Conservation (phyloP, 1,140 invertebrate species). For the Sycophila sp. region DNA sequence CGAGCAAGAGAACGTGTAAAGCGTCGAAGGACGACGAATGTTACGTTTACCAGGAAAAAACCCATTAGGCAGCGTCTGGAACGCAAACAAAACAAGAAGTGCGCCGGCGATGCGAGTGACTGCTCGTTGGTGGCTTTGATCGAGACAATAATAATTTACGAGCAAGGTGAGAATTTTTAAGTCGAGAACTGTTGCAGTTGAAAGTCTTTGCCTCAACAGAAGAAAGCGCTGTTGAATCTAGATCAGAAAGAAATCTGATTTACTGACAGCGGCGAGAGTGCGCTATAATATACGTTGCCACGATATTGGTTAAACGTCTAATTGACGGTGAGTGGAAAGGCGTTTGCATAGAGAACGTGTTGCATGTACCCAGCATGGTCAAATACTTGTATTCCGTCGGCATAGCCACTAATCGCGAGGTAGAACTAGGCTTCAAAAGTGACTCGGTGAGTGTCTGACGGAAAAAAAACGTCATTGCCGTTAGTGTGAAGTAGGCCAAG, state of each 20-base stretch:
- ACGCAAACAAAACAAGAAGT: too few relatives aligned
- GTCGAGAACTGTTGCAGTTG: too few relatives aligned
- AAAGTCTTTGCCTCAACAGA: too few relatives aligned
- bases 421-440: conserved; percentile 9
- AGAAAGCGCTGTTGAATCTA: too few relatives aligned
- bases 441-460: not conserved
- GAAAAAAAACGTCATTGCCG: conserved; percentile 20
- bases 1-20: not conserved
- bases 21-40: conserved; percentile 17
- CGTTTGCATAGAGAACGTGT: conserved; percentile 29
- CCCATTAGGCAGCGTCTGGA: too few relatives aligned
- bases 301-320: conserved; percentile 17
- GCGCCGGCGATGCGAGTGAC: too few relatives aligned
- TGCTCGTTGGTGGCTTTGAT: too few relatives aligned
- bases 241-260: not conserved
- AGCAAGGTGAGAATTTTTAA: too few relatives aligned
- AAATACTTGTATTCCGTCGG: conserved; percentile 42
- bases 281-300: conserved; percentile 19
- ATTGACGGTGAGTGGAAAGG: conserved; percentile 20
- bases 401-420: conserved; percentile 30
- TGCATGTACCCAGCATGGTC: conserved; percentile 25
- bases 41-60: not conserved
- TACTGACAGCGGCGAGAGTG: not conserved
- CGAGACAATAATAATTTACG: not conserved
- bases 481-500: conserved; percentile 32